phyloP scores from a whole-genome alignment of 2,113 vertebrate genomes.

The Lichenostomus cassidix region DNA sequence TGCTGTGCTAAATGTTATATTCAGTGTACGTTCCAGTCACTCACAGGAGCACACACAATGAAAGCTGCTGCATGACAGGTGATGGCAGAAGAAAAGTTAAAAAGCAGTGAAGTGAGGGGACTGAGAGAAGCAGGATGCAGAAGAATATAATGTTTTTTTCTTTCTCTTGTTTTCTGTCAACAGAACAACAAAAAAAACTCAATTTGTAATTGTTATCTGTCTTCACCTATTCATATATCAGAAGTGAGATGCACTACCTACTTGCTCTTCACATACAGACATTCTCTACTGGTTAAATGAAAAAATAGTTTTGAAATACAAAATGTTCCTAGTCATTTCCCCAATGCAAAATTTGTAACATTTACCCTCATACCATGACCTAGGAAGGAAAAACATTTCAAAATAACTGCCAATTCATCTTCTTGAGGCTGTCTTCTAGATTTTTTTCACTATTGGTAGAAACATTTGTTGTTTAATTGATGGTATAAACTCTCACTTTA shows the following conservation, averaged over 20 bases:
- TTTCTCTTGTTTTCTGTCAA: not conserved
- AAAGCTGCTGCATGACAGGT: not conserved
- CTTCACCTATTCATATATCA: not conserved
- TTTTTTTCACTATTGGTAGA: not conserved
- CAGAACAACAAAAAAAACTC: not conserved
- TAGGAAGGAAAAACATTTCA: not conserved
- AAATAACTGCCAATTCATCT: not conserved
- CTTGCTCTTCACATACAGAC: not conserved
- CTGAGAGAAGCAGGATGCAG: rapidly evolving
- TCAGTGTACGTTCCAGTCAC: not conserved
- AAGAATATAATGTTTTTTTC: not conserved
- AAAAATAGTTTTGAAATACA: not conserved
- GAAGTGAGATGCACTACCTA: not conserved
- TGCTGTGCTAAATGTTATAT: not conserved
- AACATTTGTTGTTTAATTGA: not conserved
- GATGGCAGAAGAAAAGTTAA: not conserved
- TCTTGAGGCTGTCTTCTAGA: not conserved
- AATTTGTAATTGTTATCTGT: not conserved
- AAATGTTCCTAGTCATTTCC: not conserved
- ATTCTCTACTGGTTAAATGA: not conserved
- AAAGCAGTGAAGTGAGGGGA: not conserved
- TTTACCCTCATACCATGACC: not conserved
- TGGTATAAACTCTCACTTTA: not conserved
- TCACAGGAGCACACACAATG: not conserved
- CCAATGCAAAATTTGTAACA: not conserved